Evolutionary conservation across 2,888 invertebrate species (phyloP), one percentile per base, ranked within the genome.

Genomic region (Petrolisthes manimaculis): DNA sequence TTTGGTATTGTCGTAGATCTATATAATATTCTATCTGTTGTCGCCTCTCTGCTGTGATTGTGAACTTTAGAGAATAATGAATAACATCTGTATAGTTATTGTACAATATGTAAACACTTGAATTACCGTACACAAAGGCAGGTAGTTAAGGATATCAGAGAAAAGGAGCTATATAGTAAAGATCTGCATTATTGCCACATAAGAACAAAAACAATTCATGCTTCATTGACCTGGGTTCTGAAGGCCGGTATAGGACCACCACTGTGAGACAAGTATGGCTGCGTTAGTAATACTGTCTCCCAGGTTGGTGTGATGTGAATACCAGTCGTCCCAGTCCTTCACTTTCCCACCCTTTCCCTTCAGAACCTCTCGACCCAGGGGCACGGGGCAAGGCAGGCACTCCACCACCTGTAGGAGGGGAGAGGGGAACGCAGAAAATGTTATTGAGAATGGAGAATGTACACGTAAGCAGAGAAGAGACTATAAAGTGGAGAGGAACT

Each of bases 281-380:
- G 83, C 88, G 9, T 81, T n/a, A 4, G 12, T 18, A 1, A 88
- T 78, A 61, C 71, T 75, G 37, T 74, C 80, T 3, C 61, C 21
- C 18, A 91, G 88, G 51, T 56, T 67, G n/a, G 91, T 89, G 83
- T 91, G 91, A 3, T 79, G 71, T 12, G 81, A 84, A 80, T 89
- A 86, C 91, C 91, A 91, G 83, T 88, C 89, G 4, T 83, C 18
- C 91, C 91, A 91, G 78, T 84, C 83, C 18, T 14, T 51, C 24
- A 90, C 90, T 18, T 37, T 8, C 1, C 90, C 90, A 4, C 90
- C 88, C 5, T 54, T 14, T 8, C 88, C 88, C 12, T 83, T 69
- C 77, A 90, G 71, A 12, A 91, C 75, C 67, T 88, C 86, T 3
- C 80, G 74, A 54, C 89, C 87, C 69, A 89, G 79, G 0, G 61